Conservation (phyloP, 2,113 vertebrate species). For the Todiramphus chloris region DNA sequence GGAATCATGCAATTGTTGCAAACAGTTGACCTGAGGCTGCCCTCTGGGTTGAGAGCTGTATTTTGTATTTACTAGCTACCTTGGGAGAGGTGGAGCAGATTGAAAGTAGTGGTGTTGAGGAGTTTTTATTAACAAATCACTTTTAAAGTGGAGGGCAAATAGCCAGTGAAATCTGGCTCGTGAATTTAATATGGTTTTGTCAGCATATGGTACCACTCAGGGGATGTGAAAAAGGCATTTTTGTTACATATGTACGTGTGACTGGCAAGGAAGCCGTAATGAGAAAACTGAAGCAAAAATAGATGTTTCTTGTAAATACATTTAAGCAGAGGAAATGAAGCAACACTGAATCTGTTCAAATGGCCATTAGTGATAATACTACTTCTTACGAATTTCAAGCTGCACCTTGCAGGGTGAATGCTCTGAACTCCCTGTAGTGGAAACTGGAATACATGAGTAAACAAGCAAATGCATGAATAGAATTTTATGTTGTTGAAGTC, state of each 20-base stretch:
- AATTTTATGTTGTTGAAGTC: not conserved
- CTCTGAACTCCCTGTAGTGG: not conserved
- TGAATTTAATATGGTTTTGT: slow-evolving; percentile 26
- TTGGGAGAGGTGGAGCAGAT: not conserved
- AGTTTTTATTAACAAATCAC: slow-evolving; percentile 31
- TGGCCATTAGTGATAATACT: not conserved
- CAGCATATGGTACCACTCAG: slow-evolving; percentile 44
- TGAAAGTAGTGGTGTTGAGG: not conserved
- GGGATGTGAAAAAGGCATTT: not conserved
- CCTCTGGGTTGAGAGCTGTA: not conserved
- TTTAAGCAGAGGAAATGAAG: not conserved
- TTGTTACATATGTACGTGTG: not conserved
- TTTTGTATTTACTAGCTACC: not conserved
- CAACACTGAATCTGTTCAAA: not conserved
- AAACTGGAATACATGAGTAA: not conserved
- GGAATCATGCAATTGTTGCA: not conserved
- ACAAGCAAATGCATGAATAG: not conserved
- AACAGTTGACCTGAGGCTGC: not conserved
- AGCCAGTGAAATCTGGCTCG: slow-evolving; percentile 38
- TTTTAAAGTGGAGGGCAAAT: slow-evolving; percentile 29
- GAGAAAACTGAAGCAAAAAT: slow-evolving; percentile 34
- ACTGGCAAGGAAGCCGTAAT: not conserved
- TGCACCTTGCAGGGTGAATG: not conserved
- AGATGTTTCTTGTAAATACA: slow-evolving; percentile 5
- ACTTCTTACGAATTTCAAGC: not conserved